Percentiles rank a stretch among this genome's conserved stretches.
Evolutionary conservation across 2,888 invertebrate genomes (phyloP).

Genomic region (Aspidiotus destructor): DNA sequence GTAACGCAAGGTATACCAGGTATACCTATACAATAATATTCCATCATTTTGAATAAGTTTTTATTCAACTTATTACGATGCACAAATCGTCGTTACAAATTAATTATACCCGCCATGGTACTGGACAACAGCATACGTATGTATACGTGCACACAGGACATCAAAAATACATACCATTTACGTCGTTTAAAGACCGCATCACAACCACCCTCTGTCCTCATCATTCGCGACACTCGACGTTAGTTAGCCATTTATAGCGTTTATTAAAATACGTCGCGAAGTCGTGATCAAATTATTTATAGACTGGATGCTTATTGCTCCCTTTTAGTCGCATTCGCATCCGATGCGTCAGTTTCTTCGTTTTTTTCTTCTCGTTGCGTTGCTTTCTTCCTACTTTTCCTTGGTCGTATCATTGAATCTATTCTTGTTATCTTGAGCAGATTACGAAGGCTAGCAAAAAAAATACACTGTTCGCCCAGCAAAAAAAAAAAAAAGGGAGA

Average conservation of each 20-base stretch:
- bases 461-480: no score
- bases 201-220: slow-evolving; percentile 1
- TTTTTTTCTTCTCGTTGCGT: no score
- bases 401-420: no score
- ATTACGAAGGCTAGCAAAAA: no score
- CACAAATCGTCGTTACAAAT: background rate
- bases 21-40: background rate
- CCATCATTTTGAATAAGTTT: background rate
- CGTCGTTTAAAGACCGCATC: background rate
- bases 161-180: background rate
- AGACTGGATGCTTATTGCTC: slow-evolving; percentile 3
- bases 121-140: no score
- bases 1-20: background rate
- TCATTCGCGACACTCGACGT: background rate
- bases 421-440: no score
- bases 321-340: background rate
- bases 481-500: no score
- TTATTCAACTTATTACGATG: background rate
- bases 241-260: slow-evolving; percentile 2
- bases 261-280: slow-evolving; percentile 1
- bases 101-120: no score
- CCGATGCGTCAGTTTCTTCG: background rate
- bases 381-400: no score
- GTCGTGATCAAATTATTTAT: slow-evolving; percentile 1
- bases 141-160: background rate